Evolutionary conservation across 1,140 invertebrate genomes (phyloP).

Genomic region (silkworm (Bombyx mori)): ASM3026992v2 NC_085122.1:11632501-11633000

Average conservation of each 20-base stretch:
- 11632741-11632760: too few species aligned
- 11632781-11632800: too few species aligned
- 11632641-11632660: conserved; percentile 62
- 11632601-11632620: conserved; percentile 58
- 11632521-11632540: conserved; percentile 56
- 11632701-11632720: too few species aligned
- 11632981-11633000: neutral
- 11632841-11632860: too few species aligned
- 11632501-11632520: conserved; percentile 45
- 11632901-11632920: too few species aligned
- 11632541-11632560: conserved; percentile 59
- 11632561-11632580: conserved; percentile 59
- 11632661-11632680: conserved; percentile 63
- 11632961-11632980: neutral
- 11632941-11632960: neutral
- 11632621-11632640: conserved; percentile 45
- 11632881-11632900: too few species aligned
- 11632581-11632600: conserved; percentile 56
- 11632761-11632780: too few species aligned
- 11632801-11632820: too few species aligned
- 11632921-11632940: too few species aligned
- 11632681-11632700: conserved; percentile 9
- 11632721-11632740: neutral
- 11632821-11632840: too few species aligned
- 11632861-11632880: too few species aligned